phyloP scores from a whole-genome alignment of 1,140 invertebrate genomes.

The Drosophila ercepeae region DNA sequence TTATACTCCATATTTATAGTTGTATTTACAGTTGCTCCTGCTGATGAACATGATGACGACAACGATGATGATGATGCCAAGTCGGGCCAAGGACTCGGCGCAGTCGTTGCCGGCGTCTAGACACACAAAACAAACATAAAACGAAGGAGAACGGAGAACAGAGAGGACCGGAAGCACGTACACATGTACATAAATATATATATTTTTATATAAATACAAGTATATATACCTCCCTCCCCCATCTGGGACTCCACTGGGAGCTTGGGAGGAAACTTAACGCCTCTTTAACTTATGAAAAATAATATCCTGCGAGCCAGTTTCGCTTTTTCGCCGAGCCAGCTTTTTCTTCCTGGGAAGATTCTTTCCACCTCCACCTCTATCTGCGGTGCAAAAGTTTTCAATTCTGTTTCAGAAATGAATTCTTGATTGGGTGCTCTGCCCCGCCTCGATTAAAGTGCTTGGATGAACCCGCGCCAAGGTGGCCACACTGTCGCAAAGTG shows the following conservation, averaged over 20 bases:
- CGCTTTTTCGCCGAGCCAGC: constrained; percentile 7
- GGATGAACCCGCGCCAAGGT: constrained; percentile 1
- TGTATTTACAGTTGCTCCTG: constrained; percentile 51
- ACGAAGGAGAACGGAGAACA: constrained; percentile 44
- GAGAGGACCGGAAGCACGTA: constrained; percentile 12
- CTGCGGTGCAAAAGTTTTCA: constrained; percentile 34
- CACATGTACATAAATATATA: neutral
- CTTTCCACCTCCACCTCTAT: neutral
- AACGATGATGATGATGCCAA: constrained; percentile 53
- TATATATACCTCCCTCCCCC: neutral
- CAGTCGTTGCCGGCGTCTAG: constrained; percentile 62
- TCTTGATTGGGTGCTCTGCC: constrained; percentile 33
- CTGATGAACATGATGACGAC: neutral
- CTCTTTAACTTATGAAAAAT: constrained; percentile 77
- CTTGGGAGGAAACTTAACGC: constrained; percentile 71
- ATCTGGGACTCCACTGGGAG: neutral
- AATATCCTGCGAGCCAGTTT: constrained; percentile 50
- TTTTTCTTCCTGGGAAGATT: neutral
- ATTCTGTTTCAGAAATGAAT: constrained; percentile 52
- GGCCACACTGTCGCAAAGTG: constrained; percentile 14
- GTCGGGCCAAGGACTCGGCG: constrained; percentile 39
- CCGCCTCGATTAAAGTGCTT: neutral
- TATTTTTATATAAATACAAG: constrained; percentile 1
- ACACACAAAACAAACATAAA: constrained; percentile 75
- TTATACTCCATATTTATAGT: constrained; percentile 68